Conservation (phyloP, 2,888 invertebrate species). For the Gastrophysa polygoni region DNA sequence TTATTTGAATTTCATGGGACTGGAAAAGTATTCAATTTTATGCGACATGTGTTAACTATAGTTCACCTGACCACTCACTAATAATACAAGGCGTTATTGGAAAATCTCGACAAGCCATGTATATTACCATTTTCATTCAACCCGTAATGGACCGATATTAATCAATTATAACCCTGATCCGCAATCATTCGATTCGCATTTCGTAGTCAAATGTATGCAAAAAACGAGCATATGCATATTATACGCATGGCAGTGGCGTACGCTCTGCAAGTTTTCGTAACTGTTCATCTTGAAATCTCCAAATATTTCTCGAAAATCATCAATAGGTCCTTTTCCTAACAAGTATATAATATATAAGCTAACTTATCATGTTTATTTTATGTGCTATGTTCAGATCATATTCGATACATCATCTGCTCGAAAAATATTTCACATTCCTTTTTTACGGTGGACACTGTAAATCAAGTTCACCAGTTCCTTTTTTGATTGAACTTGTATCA, state of each 20-base stretch:
- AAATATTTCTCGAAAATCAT: too few relatives aligned
- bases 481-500: too few relatives aligned
- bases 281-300: too few relatives aligned
- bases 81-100: neutral
- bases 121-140: slow-evolving; percentile 18
- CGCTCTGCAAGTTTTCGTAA: too few relatives aligned
- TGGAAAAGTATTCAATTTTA: neutral
- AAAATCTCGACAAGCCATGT: neutral
- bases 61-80: neutral
- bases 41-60: neutral
- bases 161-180: slow-evolving; percentile 31
- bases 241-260: neutral
- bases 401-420: too few relatives aligned
- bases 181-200: slow-evolving; percentile 31
- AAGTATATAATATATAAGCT: too few relatives aligned
- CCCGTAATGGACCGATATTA: slow-evolving; percentile 27
- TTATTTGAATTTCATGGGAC: neutral
- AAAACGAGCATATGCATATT: slow-evolving; percentile 28
- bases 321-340: too few relatives aligned
- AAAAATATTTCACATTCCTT: too few relatives aligned
- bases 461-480: too few relatives aligned
- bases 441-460: too few relatives aligned
- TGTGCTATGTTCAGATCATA: too few relatives aligned
- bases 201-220: slow-evolving; percentile 29
- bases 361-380: too few relatives aligned